Percentiles rank a stretch among this genome's conserved stretches.
These are phyloP conservation scores for Scopus umbretta DNA, from an alignment of 2,113 vertebrate species.

Conservation along the genomic window DNA sequence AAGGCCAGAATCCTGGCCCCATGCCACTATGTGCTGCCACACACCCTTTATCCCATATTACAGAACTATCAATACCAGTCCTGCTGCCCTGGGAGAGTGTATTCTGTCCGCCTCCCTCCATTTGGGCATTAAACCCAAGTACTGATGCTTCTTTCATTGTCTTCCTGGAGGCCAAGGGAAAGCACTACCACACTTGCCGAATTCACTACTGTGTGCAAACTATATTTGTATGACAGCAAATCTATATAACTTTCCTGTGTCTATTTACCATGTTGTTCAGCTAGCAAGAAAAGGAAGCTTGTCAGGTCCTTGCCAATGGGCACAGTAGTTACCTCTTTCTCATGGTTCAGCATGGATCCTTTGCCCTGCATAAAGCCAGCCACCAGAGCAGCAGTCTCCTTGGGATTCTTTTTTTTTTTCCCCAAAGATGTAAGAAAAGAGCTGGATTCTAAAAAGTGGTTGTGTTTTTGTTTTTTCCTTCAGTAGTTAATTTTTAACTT, in stretches of 20 bases:
- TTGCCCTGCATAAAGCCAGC: neutral
- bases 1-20: neutral
- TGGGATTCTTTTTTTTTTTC: neutral
- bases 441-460: neutral
- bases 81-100: neutral
- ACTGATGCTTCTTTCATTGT: neutral
- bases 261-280: neutral
- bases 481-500: neutral
- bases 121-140: neutral
- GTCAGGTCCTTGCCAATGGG: neutral
- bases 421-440: neutral
- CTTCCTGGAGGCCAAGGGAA: neutral
- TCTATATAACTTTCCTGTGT: neutral
- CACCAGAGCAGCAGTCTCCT: neutral
- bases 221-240: constrained; percentile 30
- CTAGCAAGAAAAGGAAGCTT: neutral
- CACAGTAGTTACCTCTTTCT: neutral
- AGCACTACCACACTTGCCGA: neutral
- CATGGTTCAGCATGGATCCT: neutral
- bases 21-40: neutral
- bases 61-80: neutral
- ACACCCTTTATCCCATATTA: neutral
- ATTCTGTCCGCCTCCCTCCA: neutral
- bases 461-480: neutral
- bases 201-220: constrained; percentile 14